Conservation (phyloP, 1,140 invertebrate genomes). For the Ooceraea biroi region DNA sequence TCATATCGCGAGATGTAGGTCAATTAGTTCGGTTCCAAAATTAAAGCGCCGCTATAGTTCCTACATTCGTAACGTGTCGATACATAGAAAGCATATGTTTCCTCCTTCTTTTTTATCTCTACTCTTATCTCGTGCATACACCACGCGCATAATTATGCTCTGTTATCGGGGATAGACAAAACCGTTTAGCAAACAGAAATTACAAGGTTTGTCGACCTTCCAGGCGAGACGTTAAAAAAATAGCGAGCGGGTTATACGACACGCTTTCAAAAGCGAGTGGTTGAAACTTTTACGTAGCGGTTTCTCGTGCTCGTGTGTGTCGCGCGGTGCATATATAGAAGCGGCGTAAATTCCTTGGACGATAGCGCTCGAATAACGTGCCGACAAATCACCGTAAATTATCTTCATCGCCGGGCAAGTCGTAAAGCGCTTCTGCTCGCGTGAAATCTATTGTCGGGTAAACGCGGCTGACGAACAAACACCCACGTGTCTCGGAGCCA, state of each 20-base stretch:
- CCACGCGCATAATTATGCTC: constrained; percentile 11
- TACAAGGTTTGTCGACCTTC: not conserved
- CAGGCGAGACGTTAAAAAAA: constrained; percentile 4
- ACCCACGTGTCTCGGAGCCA: constrained; percentile 34
- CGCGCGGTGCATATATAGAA: constrained; percentile 1
- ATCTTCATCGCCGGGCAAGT: constrained; percentile 45
- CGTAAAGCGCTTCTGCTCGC: constrained; percentile 62
- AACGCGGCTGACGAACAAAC: constrained; percentile 43
- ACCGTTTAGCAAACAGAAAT: constrained; percentile 28
- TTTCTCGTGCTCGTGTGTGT: constrained; percentile 46
- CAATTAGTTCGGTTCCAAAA: not conserved
- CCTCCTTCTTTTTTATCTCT: too few species aligned
- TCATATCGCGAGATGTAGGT: not conserved
- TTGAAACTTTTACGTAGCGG: constrained; percentile 52
- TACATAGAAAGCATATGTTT: too few species aligned
- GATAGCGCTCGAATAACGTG: constrained; percentile 52
- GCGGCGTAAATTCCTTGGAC: constrained; percentile 50
- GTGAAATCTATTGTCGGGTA: constrained; percentile 61
- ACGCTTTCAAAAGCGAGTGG: constrained; percentile 11
- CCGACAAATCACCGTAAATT: constrained; percentile 58
- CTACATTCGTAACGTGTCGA: too few species aligned
- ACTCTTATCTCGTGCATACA: not conserved
- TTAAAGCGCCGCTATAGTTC: not conserved
- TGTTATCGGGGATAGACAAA: constrained; percentile 4
- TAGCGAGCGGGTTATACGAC: not conserved